Evolutionary conservation across 2,888 invertebrate species (phyloP), one percentile per base, ranked within the genome.

Genomic region (Kuschelorhynchus macadamiae): DNA sequence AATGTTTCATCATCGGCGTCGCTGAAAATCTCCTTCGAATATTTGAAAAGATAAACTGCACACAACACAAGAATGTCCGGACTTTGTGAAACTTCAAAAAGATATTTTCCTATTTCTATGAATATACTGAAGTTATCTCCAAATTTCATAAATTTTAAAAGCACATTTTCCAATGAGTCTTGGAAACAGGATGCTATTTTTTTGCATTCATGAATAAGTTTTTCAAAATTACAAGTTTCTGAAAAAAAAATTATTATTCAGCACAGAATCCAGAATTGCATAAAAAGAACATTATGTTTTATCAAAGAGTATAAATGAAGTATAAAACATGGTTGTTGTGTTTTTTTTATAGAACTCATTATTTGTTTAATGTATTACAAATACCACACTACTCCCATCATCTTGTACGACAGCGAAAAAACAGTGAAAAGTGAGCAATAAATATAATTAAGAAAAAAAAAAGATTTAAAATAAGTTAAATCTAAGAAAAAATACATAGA

Each of bases 1-100:
- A 67, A 63, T 3, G 69, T 61, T 36, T 71, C 70, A 2, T 67
- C 53, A 8, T 17, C 42, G 9, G 32, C 50, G n/a, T 60, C 60
- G 41, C 47, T 17, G 12, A 32, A 20, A 25, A 44, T 14, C 4
- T 50, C 14, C 30, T 59, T 60, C 18, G 46, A 64, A 47, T 44
- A 63, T 41, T 56, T 53, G 9, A 67, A 56, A 3, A 71, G 9
- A 32, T 30, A 50, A 5, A 67, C 11, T 1, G 65, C 59, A 46
- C 56, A 63, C 36, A 55, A 14, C 1, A 44, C 42, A 11, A 71
- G 46, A 1, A 52, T 3, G 11, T 64, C 39, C 18, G 71, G 33
- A 18, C 33, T 12, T 30, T 17, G 7, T 9, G 57, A 56, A 7
- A n/a, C 36, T 25, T 62, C 53, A 9, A 57, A n/a, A n/a, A 66